phyloP scores from a whole-genome alignment of 2,113 vertebrate species.

The Quiscalus mexicanus region DNA sequence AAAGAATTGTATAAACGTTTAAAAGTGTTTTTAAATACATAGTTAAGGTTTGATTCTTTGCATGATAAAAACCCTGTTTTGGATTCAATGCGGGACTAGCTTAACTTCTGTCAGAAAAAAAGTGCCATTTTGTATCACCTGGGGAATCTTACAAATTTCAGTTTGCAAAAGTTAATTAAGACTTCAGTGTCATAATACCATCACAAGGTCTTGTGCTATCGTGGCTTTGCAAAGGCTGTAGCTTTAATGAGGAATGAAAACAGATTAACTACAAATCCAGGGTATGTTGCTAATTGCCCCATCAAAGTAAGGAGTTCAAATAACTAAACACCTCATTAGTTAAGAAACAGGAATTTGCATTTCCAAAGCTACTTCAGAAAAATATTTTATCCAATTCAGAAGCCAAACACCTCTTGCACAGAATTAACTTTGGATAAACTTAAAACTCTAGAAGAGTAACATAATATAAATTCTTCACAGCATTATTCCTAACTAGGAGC shows the following conservation, averaged over 20 bases:
- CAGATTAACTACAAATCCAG: conserved; percentile 8
- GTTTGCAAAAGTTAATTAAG: conserved; percentile 1
- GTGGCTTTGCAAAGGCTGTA: not conserved
- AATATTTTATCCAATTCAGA: not conserved
- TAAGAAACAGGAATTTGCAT: not conserved
- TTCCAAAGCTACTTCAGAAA: not conserved
- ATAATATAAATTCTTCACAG: not conserved
- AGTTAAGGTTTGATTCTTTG: not conserved
- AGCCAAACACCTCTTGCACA: not conserved
- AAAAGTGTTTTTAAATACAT: not conserved
- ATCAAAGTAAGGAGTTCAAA: not conserved
- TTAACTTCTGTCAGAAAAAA: not conserved
- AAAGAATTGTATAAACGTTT: not conserved
- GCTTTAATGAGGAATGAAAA: conserved; percentile 1
- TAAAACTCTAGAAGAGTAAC: not conserved
- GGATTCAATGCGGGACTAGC: not conserved
- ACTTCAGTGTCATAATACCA: not conserved
- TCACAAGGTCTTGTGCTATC: not conserved
- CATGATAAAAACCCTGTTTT: not conserved
- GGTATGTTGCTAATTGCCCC: not conserved
- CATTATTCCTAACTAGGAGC: not conserved
- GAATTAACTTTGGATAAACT: not conserved
- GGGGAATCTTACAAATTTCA: not conserved
- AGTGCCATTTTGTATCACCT: not conserved
- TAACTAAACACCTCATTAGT: not conserved